Evolutionary conservation across 1,140 invertebrate genomes (phyloP).

Genomic region (Caenorhabditis remanei): DNA sequence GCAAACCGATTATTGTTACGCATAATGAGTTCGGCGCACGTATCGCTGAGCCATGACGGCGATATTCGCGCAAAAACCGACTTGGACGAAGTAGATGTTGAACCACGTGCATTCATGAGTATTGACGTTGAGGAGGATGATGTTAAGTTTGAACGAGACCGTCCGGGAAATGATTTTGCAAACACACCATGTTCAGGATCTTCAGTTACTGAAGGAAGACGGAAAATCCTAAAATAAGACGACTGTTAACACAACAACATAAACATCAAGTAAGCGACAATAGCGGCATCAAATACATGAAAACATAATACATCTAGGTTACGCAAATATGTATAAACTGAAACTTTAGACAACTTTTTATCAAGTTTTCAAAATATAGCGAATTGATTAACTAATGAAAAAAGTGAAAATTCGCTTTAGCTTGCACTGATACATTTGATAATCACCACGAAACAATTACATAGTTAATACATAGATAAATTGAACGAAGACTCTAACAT

Average conservation of each 20-base stretch:
- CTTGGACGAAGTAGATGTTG: conserved; percentile 22
- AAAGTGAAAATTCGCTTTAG: too few relatives aligned
- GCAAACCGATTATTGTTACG: conserved; percentile 61
- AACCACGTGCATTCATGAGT: conserved; percentile 15
- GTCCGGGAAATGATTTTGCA: conserved; percentile 25
- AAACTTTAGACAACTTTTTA: too few relatives aligned
- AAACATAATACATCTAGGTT: not conserved
- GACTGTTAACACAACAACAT: conserved; percentile 16
- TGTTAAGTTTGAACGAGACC: conserved; percentile 30
- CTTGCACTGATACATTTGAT: too few relatives aligned
- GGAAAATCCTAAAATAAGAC: conserved; percentile 30
- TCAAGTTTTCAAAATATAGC: too few relatives aligned
- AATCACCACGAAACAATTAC: too few relatives aligned
- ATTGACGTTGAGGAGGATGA: conserved; percentile 9
- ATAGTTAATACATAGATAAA: too few relatives aligned
- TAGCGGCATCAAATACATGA: not conserved
- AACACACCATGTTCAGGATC: conserved; percentile 27
- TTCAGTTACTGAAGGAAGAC: conserved; percentile 44
- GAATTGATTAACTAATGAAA: too few relatives aligned
- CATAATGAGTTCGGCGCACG: conserved; percentile 53
- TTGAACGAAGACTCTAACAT: not conserved
- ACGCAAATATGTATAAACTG: too few relatives aligned
- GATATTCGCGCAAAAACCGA: conserved; percentile 57
- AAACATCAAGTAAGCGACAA: not conserved
- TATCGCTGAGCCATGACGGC: conserved; percentile 56